Base-by-base conservation (phyloP, 2,888 invertebrate genomes). In the Acronicta aceris region DNA sequence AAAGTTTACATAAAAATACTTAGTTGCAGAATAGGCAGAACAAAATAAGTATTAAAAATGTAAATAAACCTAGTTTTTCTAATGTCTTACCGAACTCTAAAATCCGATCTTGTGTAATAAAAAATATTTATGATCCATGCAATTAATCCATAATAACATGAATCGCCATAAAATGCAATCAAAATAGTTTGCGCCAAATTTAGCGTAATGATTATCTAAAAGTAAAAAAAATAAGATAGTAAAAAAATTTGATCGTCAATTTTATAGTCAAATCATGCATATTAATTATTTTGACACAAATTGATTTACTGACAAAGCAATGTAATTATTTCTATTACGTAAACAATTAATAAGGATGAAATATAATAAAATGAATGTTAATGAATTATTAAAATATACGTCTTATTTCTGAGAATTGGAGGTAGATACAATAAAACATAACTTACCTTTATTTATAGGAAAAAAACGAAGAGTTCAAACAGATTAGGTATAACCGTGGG, bases 191-290 rank as follows among this genome's bases (percentile, higher is more conserved):
- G n/a, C n/a, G n/a, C n/a, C 38, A n/a, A 38, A 33, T 12, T 33
- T 33, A 33, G 33, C 33, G 12, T 33, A 33, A 9, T 30, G 1
- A 9, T 12, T 33, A 12, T 33, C 3, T 33, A 33, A 33, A 12
- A 12, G 33, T 33, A 12, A 33, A 12, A 33, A n/a, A 33, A 12
- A 12, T 30, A 33, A 0, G 33, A 38, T 5, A 1, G n/a, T n/a
- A 38, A 38, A 38, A 38, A n/a, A 38, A n/a, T 6, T 6, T 6
- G 38, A n/a, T 38, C n/a, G 13, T 36, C 1, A 12, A 36, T 36
- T n/a, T 38, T 38, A 38, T 38, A 38, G 38, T 38, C 38, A 38
- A n/a, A n/a, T 38, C 38, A 38, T 38, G 38, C n/a, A n/a, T n/a
- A 5, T n/a, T 38, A n/a, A 38, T 38, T 38, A 7, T 2, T 38